Percentiles rank a stretch among this genome's conserved stretches.
Evolutionary conservation across 2,888 invertebrate genomes (phyloP).

Genomic region (Ectobius pallidus): DNA sequence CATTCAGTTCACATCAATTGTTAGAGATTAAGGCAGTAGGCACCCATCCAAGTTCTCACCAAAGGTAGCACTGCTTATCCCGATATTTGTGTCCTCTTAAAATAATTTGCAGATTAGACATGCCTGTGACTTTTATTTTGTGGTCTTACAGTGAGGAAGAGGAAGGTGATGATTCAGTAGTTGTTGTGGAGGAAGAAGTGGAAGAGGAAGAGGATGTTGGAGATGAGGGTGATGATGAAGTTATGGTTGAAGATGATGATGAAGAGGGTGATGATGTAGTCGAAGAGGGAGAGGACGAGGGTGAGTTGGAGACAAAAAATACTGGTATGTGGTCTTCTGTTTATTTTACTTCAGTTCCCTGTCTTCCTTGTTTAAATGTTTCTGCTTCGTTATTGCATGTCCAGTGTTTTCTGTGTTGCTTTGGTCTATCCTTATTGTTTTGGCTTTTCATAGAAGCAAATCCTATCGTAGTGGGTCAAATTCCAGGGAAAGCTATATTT

Average conservation of each 20-base stretch:
- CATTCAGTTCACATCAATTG: no score
- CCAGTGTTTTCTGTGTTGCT: not conserved
- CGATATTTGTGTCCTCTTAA: no score
- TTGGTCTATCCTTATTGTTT: not conserved
- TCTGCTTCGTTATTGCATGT: not conserved
- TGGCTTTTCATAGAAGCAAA: not conserved
- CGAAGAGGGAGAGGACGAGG: constrained; percentile 42
- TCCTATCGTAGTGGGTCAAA: not conserved
- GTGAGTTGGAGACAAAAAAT: no score
- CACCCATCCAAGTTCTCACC: no score
- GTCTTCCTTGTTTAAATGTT: not conserved
- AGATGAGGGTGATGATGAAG: constrained; percentile 41
- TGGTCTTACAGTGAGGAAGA: constrained; percentile 34
- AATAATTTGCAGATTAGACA: no score
- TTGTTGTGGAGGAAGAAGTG: constrained; percentile 29
- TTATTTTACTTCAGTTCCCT: no score
- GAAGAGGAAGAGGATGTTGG: constrained; percentile 37
- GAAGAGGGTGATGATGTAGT: constrained; percentile 42
- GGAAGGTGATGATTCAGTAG: constrained; percentile 38
- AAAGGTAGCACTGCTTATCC: no score
- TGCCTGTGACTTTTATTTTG: no score
- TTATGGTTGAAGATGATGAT: constrained; percentile 39
- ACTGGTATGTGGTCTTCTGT: no score
- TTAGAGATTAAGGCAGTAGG: no score
- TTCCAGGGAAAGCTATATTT: not conserved